These are phyloP conservation scores for Caranx melampygus DNA, from an alignment of 2,113 vertebrate species.

Conservation along the genomic window DNA sequence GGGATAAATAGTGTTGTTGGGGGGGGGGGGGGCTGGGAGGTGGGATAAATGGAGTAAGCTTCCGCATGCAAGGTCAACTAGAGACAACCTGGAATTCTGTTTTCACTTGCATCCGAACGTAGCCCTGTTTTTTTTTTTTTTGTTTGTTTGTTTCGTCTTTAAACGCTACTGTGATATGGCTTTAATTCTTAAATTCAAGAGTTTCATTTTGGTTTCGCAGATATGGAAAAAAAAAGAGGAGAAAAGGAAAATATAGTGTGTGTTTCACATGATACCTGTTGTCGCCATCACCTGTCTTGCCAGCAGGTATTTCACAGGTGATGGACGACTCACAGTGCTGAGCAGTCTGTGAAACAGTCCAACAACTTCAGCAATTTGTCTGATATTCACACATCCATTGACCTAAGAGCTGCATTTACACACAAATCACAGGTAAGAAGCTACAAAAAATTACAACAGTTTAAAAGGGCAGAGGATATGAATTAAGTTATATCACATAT, in stretches of 20 bases:
- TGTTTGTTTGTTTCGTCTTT: conserved; percentile 16
- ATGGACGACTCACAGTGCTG: conserved; percentile 58
- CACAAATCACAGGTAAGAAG: conserved; percentile 53
- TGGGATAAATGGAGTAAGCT: conserved; percentile 48
- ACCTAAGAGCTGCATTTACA: conserved; percentile 66
- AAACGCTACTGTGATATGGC: conserved; percentile 81
- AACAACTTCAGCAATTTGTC: conserved; percentile 68
- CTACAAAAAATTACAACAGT: conserved; percentile 59
- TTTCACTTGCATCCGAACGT: conserved; percentile 58
- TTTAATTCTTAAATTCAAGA: conserved; percentile 79
- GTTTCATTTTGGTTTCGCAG: conserved; percentile 82
- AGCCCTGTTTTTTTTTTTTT: conserved; percentile 48
- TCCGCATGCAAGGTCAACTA: conserved; percentile 67
- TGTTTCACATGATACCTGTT: conserved; percentile 53
- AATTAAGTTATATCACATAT: conserved; percentile 76
- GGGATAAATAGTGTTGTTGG: conserved; percentile 45
- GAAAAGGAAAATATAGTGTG: conserved; percentile 26
- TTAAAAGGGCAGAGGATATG: conserved; percentile 60
- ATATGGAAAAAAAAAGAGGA: conserved; percentile 59
- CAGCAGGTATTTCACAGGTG: conserved; percentile 46
- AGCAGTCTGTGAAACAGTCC: conserved; percentile 62
- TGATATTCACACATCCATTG: conserved; percentile 70
- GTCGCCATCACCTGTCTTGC: conserved; percentile 40
- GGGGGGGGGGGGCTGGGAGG: not conserved
- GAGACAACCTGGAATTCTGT: conserved; percentile 58